phyloP scores from a whole-genome alignment of 2,888 invertebrate genomes.

The Axea sp. region DNA sequence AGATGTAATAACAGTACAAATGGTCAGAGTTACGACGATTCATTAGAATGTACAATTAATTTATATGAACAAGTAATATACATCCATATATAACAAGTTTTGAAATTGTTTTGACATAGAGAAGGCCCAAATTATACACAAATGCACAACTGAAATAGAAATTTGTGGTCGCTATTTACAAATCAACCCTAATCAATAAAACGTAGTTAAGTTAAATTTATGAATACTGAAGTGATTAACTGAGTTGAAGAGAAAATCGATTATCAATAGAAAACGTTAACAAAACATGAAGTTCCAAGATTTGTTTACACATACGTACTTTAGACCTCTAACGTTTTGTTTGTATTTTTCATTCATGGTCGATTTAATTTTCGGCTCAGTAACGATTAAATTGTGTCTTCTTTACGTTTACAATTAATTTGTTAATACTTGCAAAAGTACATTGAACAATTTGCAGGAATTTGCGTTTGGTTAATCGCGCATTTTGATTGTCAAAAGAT shows the following conservation, averaged over 20 bases:
- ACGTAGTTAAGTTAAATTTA: no score
- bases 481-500: slow-evolving; percentile 30
- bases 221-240: slow-evolving; percentile 6
- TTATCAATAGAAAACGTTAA: no score
- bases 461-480: slow-evolving; percentile 22
- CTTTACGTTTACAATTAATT: background rate
- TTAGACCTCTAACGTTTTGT: no score
- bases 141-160: slow-evolving; percentile 11
- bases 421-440: slow-evolving; percentile 13
- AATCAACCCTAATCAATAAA: slow-evolving; percentile 1
- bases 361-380: no score
- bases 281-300: no score
- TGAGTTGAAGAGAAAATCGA: no score
- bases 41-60: background rate
- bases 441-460: slow-evolving; percentile 1
- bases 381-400: background rate
- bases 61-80: no score
- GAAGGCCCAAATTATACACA: slow-evolving; percentile 49
- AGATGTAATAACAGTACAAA: slow-evolving; percentile 9
- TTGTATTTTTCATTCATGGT: no score
- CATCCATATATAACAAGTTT: background rate
- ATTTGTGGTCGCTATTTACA: slow-evolving; percentile 29
- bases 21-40: background rate
- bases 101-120: slow-evolving; percentile 3
- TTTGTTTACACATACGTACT: no score